Evolutionary conservation across 2,888 invertebrate species (phyloP).

Genomic region (Athalia cordata): DNA sequence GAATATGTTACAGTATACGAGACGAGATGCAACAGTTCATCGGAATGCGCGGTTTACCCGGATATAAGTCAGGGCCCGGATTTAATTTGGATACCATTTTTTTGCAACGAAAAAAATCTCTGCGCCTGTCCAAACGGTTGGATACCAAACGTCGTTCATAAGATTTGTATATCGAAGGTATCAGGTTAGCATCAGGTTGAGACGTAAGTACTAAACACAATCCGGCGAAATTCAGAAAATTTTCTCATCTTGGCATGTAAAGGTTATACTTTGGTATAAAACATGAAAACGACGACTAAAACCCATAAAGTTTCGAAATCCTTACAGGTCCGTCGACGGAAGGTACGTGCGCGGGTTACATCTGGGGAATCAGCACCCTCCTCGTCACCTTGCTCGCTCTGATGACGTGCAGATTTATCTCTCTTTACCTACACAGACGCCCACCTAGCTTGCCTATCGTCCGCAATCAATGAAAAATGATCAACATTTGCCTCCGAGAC

Average conservation of each 20-base stretch:
- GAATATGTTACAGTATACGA: conserved; percentile 13
- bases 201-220: neutral
- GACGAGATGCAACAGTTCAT: conserved; percentile 8
- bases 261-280: too few relatives aligned
- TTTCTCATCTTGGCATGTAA: neutral
- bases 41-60: conserved; percentile 21
- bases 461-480: conserved; percentile 4
- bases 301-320: neutral
- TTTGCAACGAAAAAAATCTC: conserved; percentile 28
- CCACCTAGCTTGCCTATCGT: neutral
- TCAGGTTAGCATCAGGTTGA: conserved; percentile 8
- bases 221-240: neutral
- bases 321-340: conserved; percentile 1
- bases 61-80: conserved; percentile 27
- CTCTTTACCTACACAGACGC: conserved; percentile 9
- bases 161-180: conserved; percentile 19
- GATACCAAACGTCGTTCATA: neutral
- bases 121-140: conserved; percentile 32
- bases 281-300: too few relatives aligned
- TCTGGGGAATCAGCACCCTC: conserved; percentile 31
- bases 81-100: conserved; percentile 36
- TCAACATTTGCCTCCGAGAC: neutral
- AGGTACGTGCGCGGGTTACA: conserved; percentile 15
- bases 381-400: neutral
- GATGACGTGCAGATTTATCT: conserved; percentile 15